Conservation (phyloP, 1,140 invertebrate genomes). For the Mylabris phalerata region DNA sequence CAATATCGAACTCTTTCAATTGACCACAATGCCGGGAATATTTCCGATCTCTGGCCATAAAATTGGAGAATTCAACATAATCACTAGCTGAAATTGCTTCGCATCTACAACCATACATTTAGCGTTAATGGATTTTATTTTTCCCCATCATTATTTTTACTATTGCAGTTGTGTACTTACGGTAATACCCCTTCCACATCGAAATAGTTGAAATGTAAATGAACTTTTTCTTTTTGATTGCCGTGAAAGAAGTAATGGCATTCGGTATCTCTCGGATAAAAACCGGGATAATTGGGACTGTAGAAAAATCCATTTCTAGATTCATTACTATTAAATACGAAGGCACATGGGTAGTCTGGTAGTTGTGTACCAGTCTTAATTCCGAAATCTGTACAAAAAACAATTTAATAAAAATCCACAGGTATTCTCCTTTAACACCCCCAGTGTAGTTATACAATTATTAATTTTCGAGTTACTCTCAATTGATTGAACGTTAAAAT, state of each 20-base stretch:
- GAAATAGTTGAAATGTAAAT: slow-evolving; percentile 82
- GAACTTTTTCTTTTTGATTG: slow-evolving; percentile 68
- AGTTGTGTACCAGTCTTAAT: slow-evolving; percentile 70
- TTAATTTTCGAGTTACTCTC: background rate
- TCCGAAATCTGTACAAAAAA: slow-evolving; percentile 61
- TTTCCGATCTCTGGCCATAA: slow-evolving; percentile 77
- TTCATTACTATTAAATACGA: slow-evolving; percentile 73
- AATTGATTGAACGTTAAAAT: no score
- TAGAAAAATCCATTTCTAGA: slow-evolving; percentile 74
- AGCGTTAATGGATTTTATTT: slow-evolving; percentile 1
- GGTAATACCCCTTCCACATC: slow-evolving; percentile 86
- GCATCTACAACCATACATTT: slow-evolving; percentile 56
- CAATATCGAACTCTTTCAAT: slow-evolving; percentile 67
- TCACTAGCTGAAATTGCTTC: slow-evolving; percentile 81
- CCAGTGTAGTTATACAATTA: no score
- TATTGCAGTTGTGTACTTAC: slow-evolving; percentile 53
- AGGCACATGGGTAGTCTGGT: slow-evolving; percentile 68
- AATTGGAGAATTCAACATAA: slow-evolving; percentile 93
- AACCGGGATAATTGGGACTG: slow-evolving; percentile 89
- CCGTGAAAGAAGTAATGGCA: slow-evolving; percentile 94
- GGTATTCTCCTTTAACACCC: no score
- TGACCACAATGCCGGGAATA: slow-evolving; percentile 82
- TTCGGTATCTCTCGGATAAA: slow-evolving; percentile 85
- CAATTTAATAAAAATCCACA: background rate
- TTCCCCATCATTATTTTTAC: background rate